These are phyloP conservation scores for Pampusana beccarii DNA, from an alignment of 2,113 vertebrate species.

Conservation along the genomic window DNA sequence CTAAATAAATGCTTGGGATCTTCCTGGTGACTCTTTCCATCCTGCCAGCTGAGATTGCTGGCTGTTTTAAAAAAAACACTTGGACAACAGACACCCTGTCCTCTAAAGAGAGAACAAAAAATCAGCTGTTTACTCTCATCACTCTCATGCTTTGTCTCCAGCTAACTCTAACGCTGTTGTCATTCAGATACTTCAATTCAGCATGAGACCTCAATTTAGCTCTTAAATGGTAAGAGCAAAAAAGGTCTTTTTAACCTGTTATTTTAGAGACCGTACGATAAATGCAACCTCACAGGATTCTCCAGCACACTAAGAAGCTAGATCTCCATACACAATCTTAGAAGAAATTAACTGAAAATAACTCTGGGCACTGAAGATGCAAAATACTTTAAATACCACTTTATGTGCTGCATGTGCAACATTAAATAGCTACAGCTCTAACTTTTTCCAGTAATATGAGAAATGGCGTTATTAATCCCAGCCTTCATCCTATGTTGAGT, in stretches of 20 bases:
- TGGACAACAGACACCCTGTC: neutral
- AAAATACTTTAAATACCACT: neutral
- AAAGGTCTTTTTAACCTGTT: neutral
- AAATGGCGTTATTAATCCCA: neutral
- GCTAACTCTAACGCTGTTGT: neutral
- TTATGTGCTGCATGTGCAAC: neutral
- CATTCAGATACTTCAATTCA: neutral
- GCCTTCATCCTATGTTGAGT: neutral
- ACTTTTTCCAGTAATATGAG: neutral
- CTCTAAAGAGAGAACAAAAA: neutral
- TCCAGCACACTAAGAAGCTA: neutral
- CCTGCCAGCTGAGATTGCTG: neutral
- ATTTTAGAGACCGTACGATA: neutral
- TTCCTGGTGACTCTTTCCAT: neutral
- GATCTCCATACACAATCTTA: neutral
- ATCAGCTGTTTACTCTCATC: neutral
- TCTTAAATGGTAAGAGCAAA: neutral
- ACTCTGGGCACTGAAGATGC: neutral
- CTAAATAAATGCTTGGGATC: neutral
- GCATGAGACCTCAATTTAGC: neutral
- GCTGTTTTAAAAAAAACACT: neutral
- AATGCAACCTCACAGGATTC: neutral
- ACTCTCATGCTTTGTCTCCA: neutral
- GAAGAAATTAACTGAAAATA: constrained; percentile 6
- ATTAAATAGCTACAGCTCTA: neutral